phyloP scores from a whole-genome alignment of 2,888 invertebrate genomes.

The Lobophora halterata region DNA sequence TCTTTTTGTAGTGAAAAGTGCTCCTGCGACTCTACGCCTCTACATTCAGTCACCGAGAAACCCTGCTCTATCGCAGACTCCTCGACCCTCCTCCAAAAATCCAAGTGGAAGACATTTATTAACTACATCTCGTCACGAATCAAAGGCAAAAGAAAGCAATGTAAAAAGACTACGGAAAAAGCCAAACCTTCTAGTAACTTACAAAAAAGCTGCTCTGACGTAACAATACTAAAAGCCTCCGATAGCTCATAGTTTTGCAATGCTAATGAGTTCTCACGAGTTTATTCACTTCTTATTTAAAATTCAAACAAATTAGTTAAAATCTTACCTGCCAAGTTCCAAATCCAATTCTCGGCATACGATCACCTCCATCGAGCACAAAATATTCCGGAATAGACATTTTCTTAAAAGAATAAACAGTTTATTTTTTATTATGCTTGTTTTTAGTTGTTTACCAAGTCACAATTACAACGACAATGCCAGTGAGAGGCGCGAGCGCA shows the following conservation, averaged over 20 bases:
- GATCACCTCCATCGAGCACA: conserved; percentile 72
- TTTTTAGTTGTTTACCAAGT: conserved; percentile 30
- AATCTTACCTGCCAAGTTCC: conserved; percentile 89
- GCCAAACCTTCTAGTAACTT: conserved; percentile 18
- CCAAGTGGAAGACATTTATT: conserved; percentile 53
- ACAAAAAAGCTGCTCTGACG: conserved; percentile 6
- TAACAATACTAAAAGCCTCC: conserved; percentile 8
- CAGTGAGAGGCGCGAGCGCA: conserved; percentile 32
- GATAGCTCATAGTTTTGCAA: conserved; percentile 1
- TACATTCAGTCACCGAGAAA: conserved; percentile 36
- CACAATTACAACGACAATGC: conserved; percentile 41
- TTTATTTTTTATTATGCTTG: conserved; percentile 13
- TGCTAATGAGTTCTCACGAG: conserved; percentile 23
- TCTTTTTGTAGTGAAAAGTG: conserved; percentile 43
- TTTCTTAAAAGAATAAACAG: conserved; percentile 19
- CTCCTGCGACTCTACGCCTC: conserved; percentile 42
- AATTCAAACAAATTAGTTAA: conserved; percentile 1
- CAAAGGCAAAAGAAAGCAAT: conserved; percentile 34
- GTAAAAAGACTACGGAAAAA: conserved; percentile 25
- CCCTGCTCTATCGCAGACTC: conserved; percentile 59
- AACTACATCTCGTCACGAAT: conserved; percentile 41
- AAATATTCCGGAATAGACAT: conserved; percentile 60
- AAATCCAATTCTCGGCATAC: conserved; percentile 87
- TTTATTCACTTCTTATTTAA: conserved; percentile 13
- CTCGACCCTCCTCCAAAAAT: conserved; percentile 41